phyloP scores from a whole-genome alignment of 2,888 invertebrate species.

The Dorcus parallelipipedus region DNA sequence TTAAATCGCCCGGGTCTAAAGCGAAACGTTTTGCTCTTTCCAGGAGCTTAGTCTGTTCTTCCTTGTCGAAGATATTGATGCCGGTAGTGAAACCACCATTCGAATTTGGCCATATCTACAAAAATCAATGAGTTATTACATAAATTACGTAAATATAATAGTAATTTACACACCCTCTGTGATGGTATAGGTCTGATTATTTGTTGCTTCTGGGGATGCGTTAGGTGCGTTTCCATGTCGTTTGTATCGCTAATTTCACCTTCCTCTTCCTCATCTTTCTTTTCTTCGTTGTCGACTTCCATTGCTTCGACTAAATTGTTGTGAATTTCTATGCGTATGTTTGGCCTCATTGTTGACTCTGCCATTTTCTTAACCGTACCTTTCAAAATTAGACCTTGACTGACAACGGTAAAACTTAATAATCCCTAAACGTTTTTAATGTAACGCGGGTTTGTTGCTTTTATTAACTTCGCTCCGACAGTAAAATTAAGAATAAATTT shows the following conservation, averaged over 20 bases:
- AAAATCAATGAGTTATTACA: conserved; percentile 5
- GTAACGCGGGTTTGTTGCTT: too few species aligned
- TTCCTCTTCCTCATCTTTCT: conserved; percentile 42
- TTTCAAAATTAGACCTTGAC: too few species aligned
- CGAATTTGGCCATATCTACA: conserved; percentile 38
- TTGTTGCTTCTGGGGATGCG: conserved; percentile 8
- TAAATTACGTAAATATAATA: background rate
- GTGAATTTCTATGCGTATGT: conserved; percentile 50
- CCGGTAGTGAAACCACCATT: conserved; percentile 50
- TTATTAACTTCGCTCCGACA: too few species aligned
- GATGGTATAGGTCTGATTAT: conserved; percentile 4
- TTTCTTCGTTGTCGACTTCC: conserved; percentile 47
- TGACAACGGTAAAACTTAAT: too few species aligned
- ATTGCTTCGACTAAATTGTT: conserved; percentile 49
- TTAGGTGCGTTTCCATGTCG: conserved; percentile 21
- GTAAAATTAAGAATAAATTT: too few species aligned
- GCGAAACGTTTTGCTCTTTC: conserved; percentile 60
- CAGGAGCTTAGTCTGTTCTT: conserved; percentile 52
- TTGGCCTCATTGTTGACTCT: conserved; percentile 36
- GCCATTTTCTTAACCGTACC: conserved; percentile 19
- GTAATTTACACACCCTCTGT: conserved; percentile 10
- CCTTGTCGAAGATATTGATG: conserved; percentile 51
- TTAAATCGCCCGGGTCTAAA: conserved; percentile 47
- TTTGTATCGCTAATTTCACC: conserved; percentile 45
- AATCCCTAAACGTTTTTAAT: too few species aligned